Conservation (phyloP, 2,888 invertebrate genomes). For the Dynastes hyllus region DNA sequence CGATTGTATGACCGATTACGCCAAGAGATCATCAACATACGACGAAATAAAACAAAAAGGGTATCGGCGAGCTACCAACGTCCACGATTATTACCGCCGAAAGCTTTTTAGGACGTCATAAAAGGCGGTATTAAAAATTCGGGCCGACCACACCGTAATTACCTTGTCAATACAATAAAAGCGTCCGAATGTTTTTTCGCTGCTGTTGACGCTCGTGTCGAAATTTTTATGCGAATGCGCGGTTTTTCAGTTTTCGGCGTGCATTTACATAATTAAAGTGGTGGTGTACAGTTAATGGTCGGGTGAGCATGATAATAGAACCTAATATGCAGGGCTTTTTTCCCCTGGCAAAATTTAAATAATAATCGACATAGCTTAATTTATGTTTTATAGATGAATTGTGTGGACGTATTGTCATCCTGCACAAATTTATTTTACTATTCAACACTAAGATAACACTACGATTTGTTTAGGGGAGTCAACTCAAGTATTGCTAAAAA, state of each 20-base stretch:
- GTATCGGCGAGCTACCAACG: neutral
- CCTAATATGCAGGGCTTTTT: neutral
- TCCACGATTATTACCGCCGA: conserved; percentile 18
- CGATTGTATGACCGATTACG: neutral
- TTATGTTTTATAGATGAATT: too few species aligned
- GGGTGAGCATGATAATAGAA: neutral
- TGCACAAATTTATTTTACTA: too few species aligned
- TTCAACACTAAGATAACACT: too few species aligned
- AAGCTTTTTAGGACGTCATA: conserved; percentile 19
- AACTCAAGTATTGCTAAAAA: too few species aligned
- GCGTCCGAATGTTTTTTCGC: neutral
- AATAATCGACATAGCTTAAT: too few species aligned
- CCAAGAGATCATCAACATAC: neutral
- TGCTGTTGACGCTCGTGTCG: neutral
- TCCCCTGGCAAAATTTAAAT: neutral
- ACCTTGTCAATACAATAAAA: conserved; percentile 20
- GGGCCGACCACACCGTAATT: neutral
- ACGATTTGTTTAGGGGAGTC: too few species aligned
- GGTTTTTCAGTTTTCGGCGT: neutral
- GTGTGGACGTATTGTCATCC: too few species aligned
- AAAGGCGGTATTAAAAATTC: conserved; percentile 29
- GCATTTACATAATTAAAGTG: conserved; percentile 15
- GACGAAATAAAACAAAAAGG: neutral
- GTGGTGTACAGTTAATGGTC: neutral
- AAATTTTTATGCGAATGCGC: conserved; percentile 10